These are phyloP conservation scores for Sterrhoptilus dennistouni DNA, from an alignment of 2,113 vertebrate species.

Conservation along the genomic window DNA sequence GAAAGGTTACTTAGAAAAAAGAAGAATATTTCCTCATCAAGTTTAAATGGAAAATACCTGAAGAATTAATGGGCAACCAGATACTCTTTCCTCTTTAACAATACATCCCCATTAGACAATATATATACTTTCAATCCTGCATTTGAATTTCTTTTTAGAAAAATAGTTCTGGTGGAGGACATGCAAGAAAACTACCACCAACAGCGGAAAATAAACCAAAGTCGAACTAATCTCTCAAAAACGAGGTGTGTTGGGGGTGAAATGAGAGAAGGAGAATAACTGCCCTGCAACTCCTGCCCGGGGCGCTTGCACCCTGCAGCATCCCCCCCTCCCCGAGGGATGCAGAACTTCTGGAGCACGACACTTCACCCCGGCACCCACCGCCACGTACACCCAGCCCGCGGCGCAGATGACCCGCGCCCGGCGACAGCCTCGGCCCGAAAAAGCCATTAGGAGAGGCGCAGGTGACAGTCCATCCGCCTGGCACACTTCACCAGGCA, in stretches of 20 bases:
- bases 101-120: not conserved
- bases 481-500: not conserved
- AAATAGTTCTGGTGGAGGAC: not conserved
- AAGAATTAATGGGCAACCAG: not conserved
- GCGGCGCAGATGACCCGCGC: not conserved
- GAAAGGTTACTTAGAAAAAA: not conserved
- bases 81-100: not conserved
- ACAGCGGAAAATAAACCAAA: not conserved
- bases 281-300: not conserved
- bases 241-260: not conserved
- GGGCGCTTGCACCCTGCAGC: conserved; percentile 9
- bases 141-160: not conserved
- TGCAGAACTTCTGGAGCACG: conserved; percentile 55
- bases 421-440: not conserved
- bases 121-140: not conserved
- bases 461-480: conserved; percentile 41
- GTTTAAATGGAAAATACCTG: conserved; percentile 4
- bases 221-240: not conserved
- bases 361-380: conserved; percentile 51
- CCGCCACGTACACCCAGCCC: conserved; percentile 7
- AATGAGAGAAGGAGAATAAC: not conserved
- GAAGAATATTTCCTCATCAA: not conserved
- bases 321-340: conserved; percentile 40
- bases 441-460: not conserved
- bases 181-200: conserved; percentile 23